Percentiles rank a stretch among this genome's conserved stretches.
Conservation (phyloP, 2,797 vertebrate species). For the Sternarchorhynchus goeldii region DNA sequence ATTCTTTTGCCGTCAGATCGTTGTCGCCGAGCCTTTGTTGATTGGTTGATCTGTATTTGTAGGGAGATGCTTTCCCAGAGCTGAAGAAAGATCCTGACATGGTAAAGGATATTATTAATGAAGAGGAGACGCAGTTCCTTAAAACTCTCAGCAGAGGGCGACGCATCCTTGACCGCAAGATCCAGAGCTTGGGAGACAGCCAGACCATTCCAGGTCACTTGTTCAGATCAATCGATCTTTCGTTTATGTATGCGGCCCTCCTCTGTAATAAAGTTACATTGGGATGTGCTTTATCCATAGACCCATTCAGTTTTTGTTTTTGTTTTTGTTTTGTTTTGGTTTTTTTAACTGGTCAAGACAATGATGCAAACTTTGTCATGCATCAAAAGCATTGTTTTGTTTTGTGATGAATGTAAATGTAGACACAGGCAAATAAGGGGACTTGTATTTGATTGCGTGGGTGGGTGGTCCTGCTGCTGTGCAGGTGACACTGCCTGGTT, state of each 20-base stretch:
- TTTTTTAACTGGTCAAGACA: not conserved
- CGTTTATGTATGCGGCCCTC: too few relatives aligned
- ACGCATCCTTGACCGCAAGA: conserved; percentile 94
- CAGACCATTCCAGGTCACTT: conserved; percentile 87
- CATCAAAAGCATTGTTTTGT: not conserved
- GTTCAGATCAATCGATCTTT: not conserved
- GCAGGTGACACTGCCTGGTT: conserved; percentile 97
- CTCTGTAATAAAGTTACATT: not conserved
- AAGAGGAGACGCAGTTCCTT: conserved; percentile 94
- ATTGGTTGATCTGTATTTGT: conserved; percentile 7
- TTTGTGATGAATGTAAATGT: not conserved
- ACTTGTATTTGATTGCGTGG: not conserved
- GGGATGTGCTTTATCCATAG: too few relatives aligned
- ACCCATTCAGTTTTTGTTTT: too few relatives aligned
- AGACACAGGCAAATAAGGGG: not conserved
- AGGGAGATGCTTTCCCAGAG: conserved; percentile 97
- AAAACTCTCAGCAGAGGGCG: conserved; percentile 96
- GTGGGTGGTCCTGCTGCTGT: not conserved
- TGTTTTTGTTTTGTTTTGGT: too few relatives aligned
- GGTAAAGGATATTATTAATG: conserved; percentile 97
- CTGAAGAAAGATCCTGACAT: conserved; percentile 93
- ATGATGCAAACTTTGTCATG: not conserved
- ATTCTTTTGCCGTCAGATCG: too few relatives aligned
- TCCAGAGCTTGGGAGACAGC: conserved; percentile 87
- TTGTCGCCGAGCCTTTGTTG: not conserved